Evolutionary conservation across 2,113 vertebrate genomes (phyloP), one percentile per base, ranked within the genome.

Genomic region (Pongo pygmaeus): DNA sequence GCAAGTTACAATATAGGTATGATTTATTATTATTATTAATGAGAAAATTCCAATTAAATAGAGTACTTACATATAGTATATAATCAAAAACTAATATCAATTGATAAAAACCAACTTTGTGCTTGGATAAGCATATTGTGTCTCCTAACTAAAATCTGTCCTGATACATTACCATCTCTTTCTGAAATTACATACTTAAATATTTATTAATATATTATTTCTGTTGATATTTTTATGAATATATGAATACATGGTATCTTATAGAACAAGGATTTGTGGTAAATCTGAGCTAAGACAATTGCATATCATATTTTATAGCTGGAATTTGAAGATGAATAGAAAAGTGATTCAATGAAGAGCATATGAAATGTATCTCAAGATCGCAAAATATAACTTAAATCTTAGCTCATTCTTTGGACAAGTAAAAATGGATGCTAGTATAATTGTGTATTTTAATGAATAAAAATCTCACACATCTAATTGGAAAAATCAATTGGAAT

Each of bases 391-490:
- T 69, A 96, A 89, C 55, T 75, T 70, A 85, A 85, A 55, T 67
- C 72, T 96, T 86, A 86, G 16, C 4, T 97, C 43, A 95, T 59
- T 3, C 9, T 91, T 81, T 85, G 35, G 35, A 48, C 72, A 94
- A 91, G 38, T 55, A 17, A 79, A 89, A 90, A 43, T 2, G 8
- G 7, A 93, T 91, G 85, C 86, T 79, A 83, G 48, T 89, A 89
- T 92, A 90, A 67, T 57, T 80, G 3, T 6, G 81, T 88, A 72
- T 89, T 91, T 96, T 86, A 96, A 46, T 74, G n/a, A 20, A 11
- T 78, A 89, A 94, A 96, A 97, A 43, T 87, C 10, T 93, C 48
- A 94, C 7, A 83, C 0, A 72, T 90, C 4, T 96, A 85, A 94
- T 72, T 57, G n/a, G 50, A 59, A 94, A 94, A 89, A 50, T 61